A percentile compares a stretch with the other conserved stretches of the same genome.
phyloP scores from a whole-genome alignment of 2,797 vertebrate genomes.

The Sebastes itinus region DNA sequence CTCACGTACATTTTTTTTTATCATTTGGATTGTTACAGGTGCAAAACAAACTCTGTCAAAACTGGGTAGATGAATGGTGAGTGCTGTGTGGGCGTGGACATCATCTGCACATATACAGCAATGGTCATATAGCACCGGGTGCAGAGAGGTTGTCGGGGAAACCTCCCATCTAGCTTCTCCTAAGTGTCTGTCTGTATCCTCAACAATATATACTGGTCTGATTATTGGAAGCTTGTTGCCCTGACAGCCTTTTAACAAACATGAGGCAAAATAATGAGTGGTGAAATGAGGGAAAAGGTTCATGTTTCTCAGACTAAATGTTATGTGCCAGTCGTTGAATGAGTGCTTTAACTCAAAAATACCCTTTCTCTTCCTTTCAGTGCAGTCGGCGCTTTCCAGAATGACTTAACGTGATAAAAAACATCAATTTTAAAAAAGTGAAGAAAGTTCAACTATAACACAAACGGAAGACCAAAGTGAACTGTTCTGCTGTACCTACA shows the following conservation, averaged over 20 bases:
- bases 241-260: slow-evolving; percentile 54
- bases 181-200: slow-evolving; percentile 48
- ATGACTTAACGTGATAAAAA: slow-evolving; percentile 15
- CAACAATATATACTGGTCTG: slow-evolving; percentile 49
- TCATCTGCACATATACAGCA: slow-evolving; percentile 59
- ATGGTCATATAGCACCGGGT: slow-evolving; percentile 78
- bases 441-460: slow-evolving; percentile 63
- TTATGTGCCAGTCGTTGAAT: slow-evolving; percentile 11
- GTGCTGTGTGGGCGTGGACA: slow-evolving; percentile 40
- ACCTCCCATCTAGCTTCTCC: slow-evolving; percentile 42
- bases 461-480: slow-evolving; percentile 67
- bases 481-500: slow-evolving; percentile 34
- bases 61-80: slow-evolving; percentile 10
- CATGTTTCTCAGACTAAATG: slow-evolving; percentile 22
- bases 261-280: neutral
- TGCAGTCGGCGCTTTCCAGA: slow-evolving; percentile 49
- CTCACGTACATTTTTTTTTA: slow-evolving; percentile 64
- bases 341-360: slow-evolving; percentile 38
- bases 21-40: slow-evolving; percentile 66
- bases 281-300: slow-evolving; percentile 36
- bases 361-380: slow-evolving; percentile 57
- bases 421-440: neutral
- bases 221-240: slow-evolving; percentile 56
- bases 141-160: slow-evolving; percentile 62
- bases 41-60: slow-evolving; percentile 52